These are phyloP conservation scores for Lysiphlebus fabarum DNA, from an alignment of 1,140 invertebrate species.

Conservation along the genomic window DNA sequence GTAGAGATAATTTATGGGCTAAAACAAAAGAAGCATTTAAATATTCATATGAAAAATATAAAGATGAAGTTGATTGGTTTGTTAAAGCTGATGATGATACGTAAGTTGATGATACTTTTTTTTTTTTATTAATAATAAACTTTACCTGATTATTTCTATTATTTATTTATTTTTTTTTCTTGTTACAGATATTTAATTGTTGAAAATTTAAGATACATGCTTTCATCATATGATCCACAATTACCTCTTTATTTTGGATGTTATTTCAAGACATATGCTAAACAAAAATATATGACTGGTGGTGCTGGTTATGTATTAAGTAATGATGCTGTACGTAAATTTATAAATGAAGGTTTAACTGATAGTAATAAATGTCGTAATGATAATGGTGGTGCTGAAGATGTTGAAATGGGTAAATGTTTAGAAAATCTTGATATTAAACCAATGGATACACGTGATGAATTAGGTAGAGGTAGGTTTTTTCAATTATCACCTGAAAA, in stretches of 20 bases:
- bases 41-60: constrained; percentile 80
- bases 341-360: constrained; percentile 70
- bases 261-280: constrained; percentile 81
- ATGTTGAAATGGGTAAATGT: constrained; percentile 92
- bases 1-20: constrained; percentile 87
- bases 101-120: constrained; percentile 55
- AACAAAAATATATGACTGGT: constrained; percentile 92
- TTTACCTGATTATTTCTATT: neutral
- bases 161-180: neutral
- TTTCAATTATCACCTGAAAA: constrained; percentile 91
- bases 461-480: constrained; percentile 80
- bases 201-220: constrained; percentile 87
- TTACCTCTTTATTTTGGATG: constrained; percentile 86
- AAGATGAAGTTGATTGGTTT: constrained; percentile 86
- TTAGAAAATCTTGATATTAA: constrained; percentile 80
- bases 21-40: constrained; percentile 93
- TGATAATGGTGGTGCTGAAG: constrained; percentile 79
- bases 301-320: constrained; percentile 91
- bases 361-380: constrained; percentile 66
- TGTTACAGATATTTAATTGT: constrained; percentile 78
- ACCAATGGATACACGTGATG: constrained; percentile 84
- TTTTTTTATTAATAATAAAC: neutral
- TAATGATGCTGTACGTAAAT: constrained; percentile 68
- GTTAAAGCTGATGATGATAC: constrained; percentile 94
- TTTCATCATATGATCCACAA: constrained; percentile 67